A percentile compares a stretch with the other conserved stretches of the same genome.
These are phyloP conservation scores for Ellobium chinense DNA, from an alignment of 2,888 invertebrate genomes.

Conservation along the genomic window DNA sequence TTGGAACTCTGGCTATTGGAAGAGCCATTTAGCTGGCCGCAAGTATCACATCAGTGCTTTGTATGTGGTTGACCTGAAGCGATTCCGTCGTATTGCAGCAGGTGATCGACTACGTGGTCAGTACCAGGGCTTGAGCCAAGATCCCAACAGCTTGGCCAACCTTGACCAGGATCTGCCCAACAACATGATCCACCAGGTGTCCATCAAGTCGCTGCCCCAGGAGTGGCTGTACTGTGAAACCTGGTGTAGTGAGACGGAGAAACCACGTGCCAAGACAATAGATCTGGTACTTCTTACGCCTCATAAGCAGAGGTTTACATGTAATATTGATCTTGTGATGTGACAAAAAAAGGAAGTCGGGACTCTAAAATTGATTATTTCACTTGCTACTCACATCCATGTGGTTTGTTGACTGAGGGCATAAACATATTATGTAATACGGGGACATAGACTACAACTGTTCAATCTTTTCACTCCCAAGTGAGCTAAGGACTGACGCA, in stretches of 20 bases:
- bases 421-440: no score
- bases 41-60: constrained; percentile 93
- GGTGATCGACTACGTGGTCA: constrained; percentile 98
- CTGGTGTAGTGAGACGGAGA: constrained; percentile 94
- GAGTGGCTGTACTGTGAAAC: constrained; percentile 99
- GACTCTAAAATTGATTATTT: no score
- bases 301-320: no score
- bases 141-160: constrained; percentile 98
- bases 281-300: constrained; percentile 86
- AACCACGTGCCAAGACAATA: constrained; percentile 96
- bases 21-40: constrained; percentile 96
- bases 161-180: constrained; percentile 97
- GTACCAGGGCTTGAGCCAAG: constrained; percentile 99
- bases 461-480: no score
- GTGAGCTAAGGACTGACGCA: no score
- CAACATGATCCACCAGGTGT: constrained; percentile 98
- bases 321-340: neutral
- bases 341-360: neutral
- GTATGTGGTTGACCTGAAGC: constrained; percentile 97
- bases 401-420: no score
- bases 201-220: constrained; percentile 98
- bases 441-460: no score
- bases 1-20: constrained; percentile 99
- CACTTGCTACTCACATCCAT: no score
- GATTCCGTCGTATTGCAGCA: constrained; percentile 97